These are phyloP conservation scores for Eristalis tenax DNA, from an alignment of 2,888 invertebrate species.

Conservation along the genomic window DNA sequence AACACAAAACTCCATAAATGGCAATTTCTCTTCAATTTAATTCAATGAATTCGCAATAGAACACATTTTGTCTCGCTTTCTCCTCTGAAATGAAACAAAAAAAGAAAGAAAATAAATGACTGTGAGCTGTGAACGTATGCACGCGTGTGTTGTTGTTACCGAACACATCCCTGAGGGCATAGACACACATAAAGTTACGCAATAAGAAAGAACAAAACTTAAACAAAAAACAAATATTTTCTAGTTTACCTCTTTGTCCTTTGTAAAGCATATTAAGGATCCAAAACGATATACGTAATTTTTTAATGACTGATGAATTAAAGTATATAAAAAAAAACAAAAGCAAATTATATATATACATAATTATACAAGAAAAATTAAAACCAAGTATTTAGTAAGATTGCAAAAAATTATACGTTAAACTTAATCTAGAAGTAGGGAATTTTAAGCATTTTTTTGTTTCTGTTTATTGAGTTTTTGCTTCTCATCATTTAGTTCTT, in stretches of 20 bases:
- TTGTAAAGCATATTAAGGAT: constrained; percentile 66
- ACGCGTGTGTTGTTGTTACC: constrained; percentile 31
- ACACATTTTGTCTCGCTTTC: constrained; percentile 22
- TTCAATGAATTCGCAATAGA: constrained; percentile 29
- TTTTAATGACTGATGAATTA: constrained; percentile 75
- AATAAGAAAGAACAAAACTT: constrained; percentile 45
- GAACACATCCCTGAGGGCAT: constrained; percentile 44
- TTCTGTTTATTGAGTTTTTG: constrained; percentile 11
- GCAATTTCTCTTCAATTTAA: constrained; percentile 22
- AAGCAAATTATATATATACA: constrained; percentile 62
- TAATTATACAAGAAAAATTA: constrained; percentile 66
- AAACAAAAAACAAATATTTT: constrained; percentile 65
- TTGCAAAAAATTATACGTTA: constrained; percentile 66
- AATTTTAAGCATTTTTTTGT: constrained; percentile 49
- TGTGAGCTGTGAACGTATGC: constrained; percentile 67
- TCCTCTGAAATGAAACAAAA: constrained; percentile 18
- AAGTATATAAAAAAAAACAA: constrained; percentile 61
- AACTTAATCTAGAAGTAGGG: constrained; percentile 69
- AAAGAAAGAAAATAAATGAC: constrained; percentile 39
- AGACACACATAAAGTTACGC: constrained; percentile 47
- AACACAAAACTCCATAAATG: constrained; percentile 42
- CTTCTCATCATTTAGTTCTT: constrained; percentile 45
- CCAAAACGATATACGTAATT: constrained; percentile 77
- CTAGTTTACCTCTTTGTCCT: constrained; percentile 70
- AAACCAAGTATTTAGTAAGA: constrained; percentile 66